Evolutionary conservation across 2,888 invertebrate species (phyloP), one percentile per base, ranked within the genome.

Genomic region (Pycnomerus fuliginosus): DNA sequence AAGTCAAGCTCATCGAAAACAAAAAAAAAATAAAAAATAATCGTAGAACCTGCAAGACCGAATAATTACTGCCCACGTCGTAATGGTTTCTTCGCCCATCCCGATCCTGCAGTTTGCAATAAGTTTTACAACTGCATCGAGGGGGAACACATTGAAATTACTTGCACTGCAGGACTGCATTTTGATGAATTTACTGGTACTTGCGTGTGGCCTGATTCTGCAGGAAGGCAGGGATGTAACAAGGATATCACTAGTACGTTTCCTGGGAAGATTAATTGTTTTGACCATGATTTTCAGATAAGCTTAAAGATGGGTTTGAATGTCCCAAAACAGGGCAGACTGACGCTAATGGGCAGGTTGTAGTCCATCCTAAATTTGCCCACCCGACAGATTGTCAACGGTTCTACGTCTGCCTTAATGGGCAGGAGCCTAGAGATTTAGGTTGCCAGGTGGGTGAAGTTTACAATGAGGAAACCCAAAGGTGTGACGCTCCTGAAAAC

Each of bases 21-120:
- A 28, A n/a, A n/a, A n/a, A n/a, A 2, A 15, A 12, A 7, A 11
- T 8, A 16, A 16, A 39, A 17, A 20, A 20, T 14, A 32, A 13
- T 60, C 67, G 31, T 74, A 92, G 91, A 92, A 74, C 82, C 85
- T 43, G 85, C 93, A 39, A 82, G 84, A 61, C 74, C 84, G 4
- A 83, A 74, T 63, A 73, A 75, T 28, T 78, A 81, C 52, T 93
- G 93, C 67, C 91, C 91, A 12, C 80, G 93, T 51, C 82, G 83
- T 61, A 90, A 92, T 72, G 93, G 93, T 30, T 90, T 90, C 83
- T 94, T 93, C 73, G 86, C 90, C 24, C 90, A 92, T 76, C 90
- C 90, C 4, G 89, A 92, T 62, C 77, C 85, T 0, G 66, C 83
- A 3, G 80, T 88, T 10, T 93, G 93, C 76, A 86, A 90, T 70